Evolutionary conservation across 64 coral and sea anemone genomes (phyloP).

Genomic region (Orbicella faveolata): DNA sequence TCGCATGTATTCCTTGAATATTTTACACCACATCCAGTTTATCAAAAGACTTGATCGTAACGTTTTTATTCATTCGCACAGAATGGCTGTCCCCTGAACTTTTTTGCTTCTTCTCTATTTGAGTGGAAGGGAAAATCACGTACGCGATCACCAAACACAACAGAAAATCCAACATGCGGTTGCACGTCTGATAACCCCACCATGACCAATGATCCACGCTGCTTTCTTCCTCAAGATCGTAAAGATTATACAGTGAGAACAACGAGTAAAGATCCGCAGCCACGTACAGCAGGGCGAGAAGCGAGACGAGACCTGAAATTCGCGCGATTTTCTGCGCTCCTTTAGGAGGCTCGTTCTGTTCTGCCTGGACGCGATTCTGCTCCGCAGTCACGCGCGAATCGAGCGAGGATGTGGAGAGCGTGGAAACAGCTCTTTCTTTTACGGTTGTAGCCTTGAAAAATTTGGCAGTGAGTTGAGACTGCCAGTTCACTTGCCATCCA

Average conservation of each 20-base stretch:
- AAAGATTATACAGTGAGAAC: constrained; percentile 66
- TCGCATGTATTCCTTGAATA: neutral
- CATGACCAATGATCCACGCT: constrained; percentile 80
- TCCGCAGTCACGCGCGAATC: neutral
- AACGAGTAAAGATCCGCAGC: constrained; percentile 57
- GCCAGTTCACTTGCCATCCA: constrained; percentile 59
- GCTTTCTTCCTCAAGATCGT: constrained; percentile 21
- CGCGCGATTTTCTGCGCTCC: constrained; percentile 57
- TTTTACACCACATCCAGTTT: neutral
- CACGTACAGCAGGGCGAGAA: constrained; percentile 56
- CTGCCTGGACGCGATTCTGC: neutral
- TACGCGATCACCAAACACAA: constrained; percentile 71
- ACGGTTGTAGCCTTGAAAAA: constrained; percentile 49
- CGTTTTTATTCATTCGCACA: neutral
- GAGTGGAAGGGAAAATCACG: constrained; percentile 71
- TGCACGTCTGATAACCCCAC: constrained; percentile 61
- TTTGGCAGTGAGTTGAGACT: constrained; percentile 23
- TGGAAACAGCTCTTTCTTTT: neutral
- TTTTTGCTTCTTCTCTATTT: constrained; percentile 8
- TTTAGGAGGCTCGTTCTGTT: constrained; percentile 18
- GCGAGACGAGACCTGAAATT: constrained; percentile 59
- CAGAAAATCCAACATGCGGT: constrained; percentile 39
- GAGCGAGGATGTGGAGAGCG: neutral
- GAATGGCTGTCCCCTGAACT: neutral
- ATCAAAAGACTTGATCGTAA: neutral